These are phyloP conservation scores for Bombus cullumanus DNA, from an alignment of 1,140 invertebrate species.

Conservation along the genomic window DNA sequence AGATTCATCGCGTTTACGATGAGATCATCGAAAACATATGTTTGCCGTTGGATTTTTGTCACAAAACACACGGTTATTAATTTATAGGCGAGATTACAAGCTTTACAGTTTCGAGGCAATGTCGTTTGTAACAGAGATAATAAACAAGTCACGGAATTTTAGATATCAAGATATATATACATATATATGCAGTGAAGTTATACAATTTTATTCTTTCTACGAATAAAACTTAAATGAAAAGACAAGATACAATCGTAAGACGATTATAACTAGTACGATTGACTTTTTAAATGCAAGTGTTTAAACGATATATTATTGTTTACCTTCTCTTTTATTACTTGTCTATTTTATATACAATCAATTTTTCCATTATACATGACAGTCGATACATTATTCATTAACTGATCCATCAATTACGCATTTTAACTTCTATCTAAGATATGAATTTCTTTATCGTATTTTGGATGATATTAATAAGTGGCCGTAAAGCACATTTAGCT, in stretches of 20 bases:
- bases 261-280: constrained; percentile 20
- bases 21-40: not conserved
- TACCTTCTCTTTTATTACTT: not conserved
- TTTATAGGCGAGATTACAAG: not conserved
- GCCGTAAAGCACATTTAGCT: not conserved
- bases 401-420: not conserved
- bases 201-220: not conserved
- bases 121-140: not conserved
- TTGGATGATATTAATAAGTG: not conserved
- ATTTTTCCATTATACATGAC: not conserved
- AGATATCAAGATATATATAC: not conserved
- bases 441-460: constrained; percentile 28
- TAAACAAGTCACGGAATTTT: not conserved
- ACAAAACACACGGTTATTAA: not conserved
- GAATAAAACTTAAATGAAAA: not conserved
- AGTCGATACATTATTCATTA: not conserved
- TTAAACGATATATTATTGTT: not conserved
- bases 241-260: constrained; percentile 28
- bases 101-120: too few species aligned
- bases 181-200: not conserved
- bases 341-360: not conserved
- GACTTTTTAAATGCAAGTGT: not conserved
- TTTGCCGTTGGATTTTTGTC: not conserved
- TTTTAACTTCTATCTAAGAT: not conserved
- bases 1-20: not conserved